Conservation (phyloP, 2,888 invertebrate genomes). For the Laothoe populi region DNA sequence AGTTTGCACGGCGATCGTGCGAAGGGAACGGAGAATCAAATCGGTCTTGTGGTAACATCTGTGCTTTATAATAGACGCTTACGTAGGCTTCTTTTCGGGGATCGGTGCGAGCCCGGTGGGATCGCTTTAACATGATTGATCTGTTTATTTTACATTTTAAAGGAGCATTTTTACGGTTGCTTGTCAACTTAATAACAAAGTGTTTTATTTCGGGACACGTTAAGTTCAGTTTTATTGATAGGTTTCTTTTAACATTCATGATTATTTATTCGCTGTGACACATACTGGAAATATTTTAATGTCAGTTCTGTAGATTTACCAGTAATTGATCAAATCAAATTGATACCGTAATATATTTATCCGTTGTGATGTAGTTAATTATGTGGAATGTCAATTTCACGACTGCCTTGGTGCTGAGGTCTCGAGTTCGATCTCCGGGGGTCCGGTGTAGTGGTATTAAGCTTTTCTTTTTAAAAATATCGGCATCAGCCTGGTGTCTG, state of each 20-base stretch:
- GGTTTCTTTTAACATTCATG: slow-evolving; percentile 78
- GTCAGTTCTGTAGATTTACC: slow-evolving; percentile 26
- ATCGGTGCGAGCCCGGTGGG: slow-evolving; percentile 80
- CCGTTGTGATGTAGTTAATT: too few species aligned
- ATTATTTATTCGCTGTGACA: slow-evolving; percentile 58
- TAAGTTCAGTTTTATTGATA: slow-evolving; percentile 84
- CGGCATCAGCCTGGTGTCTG: too few species aligned
- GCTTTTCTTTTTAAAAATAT: too few species aligned
- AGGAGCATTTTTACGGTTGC: slow-evolving; percentile 85
- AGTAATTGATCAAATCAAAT: slow-evolving; percentile 31
- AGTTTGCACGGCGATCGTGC: slow-evolving; percentile 45
- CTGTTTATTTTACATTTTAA: slow-evolving; percentile 85
- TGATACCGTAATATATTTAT: too few species aligned
- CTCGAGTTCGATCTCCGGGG: too few species aligned
- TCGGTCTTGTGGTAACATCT: slow-evolving; percentile 81
- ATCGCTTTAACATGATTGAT: slow-evolving; percentile 84
- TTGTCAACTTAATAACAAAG: slow-evolving; percentile 85
- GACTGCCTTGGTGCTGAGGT: too few species aligned
- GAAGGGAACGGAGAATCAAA: slow-evolving; percentile 65
- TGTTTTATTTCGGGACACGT: slow-evolving; percentile 82
- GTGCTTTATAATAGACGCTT: slow-evolving; percentile 83
- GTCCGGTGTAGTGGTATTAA: too few species aligned
- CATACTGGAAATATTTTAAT: slow-evolving; percentile 54
- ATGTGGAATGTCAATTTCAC: too few species aligned
- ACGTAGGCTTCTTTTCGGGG: slow-evolving; percentile 84